phyloP scores from a whole-genome alignment of 2,797 vertebrate genomes.

The Tragelaphus oryx region DNA sequence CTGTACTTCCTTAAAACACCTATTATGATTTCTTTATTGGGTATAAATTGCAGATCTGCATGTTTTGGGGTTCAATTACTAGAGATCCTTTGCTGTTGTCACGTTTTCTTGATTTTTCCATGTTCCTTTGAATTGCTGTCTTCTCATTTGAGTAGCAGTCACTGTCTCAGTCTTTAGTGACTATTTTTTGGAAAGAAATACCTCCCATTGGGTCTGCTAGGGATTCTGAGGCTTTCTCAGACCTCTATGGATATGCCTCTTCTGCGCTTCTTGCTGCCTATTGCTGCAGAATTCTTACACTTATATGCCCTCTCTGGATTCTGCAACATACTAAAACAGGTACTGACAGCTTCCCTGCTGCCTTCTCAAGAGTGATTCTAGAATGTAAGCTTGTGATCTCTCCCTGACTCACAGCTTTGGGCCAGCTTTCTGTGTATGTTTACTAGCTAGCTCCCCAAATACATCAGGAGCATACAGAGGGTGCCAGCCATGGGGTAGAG shows the following conservation, averaged over 20 bases:
- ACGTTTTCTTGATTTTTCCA: neutral
- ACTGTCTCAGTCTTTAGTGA: neutral
- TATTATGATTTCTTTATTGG: neutral
- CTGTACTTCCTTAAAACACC: neutral
- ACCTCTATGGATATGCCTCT: neutral
- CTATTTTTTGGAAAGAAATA: neutral
- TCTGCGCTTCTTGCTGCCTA: neutral
- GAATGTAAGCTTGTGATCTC: neutral
- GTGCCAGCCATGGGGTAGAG: neutral
- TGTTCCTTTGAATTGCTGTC: neutral
- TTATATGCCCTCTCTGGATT: neutral
- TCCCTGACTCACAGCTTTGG: neutral
- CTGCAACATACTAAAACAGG: neutral
- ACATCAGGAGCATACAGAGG: neutral
- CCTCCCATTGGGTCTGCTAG: neutral
- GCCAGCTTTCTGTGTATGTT: neutral
- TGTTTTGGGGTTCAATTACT: neutral
- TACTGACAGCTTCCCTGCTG: neutral
- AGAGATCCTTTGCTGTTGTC: neutral
- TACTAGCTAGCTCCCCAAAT: neutral
- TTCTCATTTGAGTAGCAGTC: neutral
- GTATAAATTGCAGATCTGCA: neutral
- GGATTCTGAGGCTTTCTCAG: neutral
- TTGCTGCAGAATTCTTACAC: neutral
- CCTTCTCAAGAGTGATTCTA: neutral